A percentile compares a stretch with the other conserved stretches of the same genome.
phyloP scores from a whole-genome alignment of 1,140 invertebrate genomes.

The Panonychus citri region DNA sequence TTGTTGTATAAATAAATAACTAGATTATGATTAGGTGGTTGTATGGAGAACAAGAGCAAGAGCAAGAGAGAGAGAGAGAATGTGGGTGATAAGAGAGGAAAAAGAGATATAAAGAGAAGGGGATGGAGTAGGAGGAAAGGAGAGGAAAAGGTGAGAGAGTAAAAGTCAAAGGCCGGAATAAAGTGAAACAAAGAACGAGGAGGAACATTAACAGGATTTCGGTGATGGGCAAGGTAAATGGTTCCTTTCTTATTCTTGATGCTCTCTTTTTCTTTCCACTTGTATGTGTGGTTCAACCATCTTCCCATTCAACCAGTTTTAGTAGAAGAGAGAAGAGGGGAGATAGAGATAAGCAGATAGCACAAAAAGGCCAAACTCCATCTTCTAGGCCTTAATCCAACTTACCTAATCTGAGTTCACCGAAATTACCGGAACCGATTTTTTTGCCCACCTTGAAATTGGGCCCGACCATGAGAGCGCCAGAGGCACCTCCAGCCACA shows the following conservation, averaged over 20 bases:
- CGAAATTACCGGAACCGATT: constrained; percentile 99
- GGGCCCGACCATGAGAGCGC: constrained; percentile 94
- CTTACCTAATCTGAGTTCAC: constrained; percentile 83
- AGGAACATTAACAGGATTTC: background rate
- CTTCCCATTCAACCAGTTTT: background rate
- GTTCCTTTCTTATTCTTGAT: no score
- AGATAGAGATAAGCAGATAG: background rate
- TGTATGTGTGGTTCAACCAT: background rate
- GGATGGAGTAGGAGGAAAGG: no score
- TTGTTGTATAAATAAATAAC: no score
- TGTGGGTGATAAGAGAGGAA: no score
- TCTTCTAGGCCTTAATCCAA: background rate
- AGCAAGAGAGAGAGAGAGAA: background rate
- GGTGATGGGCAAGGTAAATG: no score
- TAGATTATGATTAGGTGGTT: no score
- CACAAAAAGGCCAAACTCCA: no score
- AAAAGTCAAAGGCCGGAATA: no score
- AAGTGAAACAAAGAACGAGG: background rate
- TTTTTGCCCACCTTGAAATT: constrained; percentile 99
- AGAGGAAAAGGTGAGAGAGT: no score
- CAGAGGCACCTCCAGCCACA: background rate
- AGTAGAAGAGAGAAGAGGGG: background rate
- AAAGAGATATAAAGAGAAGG: no score
- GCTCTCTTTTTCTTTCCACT: no score
- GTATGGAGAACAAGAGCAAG: no score